Percentiles rank a stretch among this genome's conserved stretches.
Conservation (phyloP, 2,113 vertebrate genomes). For the Madoqua kirkii region DNA sequence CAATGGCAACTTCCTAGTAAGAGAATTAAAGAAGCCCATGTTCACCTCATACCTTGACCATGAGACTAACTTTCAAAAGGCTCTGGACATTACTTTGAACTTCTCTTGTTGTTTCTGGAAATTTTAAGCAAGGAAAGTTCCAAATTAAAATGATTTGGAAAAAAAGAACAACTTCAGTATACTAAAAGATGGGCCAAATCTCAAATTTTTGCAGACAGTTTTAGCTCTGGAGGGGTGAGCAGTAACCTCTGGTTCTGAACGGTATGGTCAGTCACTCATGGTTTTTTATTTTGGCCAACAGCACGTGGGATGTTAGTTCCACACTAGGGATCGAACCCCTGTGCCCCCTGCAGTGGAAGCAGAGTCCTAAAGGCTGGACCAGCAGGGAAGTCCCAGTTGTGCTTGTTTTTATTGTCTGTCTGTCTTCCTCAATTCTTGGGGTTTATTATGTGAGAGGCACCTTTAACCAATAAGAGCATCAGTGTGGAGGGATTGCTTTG, state of each 20-base stretch:
- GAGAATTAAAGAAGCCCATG: background rate
- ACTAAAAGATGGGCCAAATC: background rate
- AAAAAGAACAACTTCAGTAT: background rate
- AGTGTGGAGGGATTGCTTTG: background rate
- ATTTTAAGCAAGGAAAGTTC: background rate
- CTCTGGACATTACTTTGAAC: background rate
- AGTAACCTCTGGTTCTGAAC: background rate
- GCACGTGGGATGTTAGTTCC: background rate
- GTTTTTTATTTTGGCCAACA: background rate
- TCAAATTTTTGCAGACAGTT: background rate
- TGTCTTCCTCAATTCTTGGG: background rate
- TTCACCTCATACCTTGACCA: background rate
- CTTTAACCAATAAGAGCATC: background rate
- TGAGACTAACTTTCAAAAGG: background rate
- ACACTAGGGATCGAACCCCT: background rate
- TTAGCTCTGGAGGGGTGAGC: background rate
- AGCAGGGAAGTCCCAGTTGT: background rate
- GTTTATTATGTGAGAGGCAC: background rate
- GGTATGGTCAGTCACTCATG: background rate
- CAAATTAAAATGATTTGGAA: background rate
- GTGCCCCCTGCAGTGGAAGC: background rate
- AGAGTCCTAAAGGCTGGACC: background rate
- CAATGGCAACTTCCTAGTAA: background rate
- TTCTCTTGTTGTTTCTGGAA: background rate
- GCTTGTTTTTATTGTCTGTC: background rate